Evolutionary conservation across 1,140 invertebrate species (phyloP).

Genomic region (Aleiodes sp.): DNA sequence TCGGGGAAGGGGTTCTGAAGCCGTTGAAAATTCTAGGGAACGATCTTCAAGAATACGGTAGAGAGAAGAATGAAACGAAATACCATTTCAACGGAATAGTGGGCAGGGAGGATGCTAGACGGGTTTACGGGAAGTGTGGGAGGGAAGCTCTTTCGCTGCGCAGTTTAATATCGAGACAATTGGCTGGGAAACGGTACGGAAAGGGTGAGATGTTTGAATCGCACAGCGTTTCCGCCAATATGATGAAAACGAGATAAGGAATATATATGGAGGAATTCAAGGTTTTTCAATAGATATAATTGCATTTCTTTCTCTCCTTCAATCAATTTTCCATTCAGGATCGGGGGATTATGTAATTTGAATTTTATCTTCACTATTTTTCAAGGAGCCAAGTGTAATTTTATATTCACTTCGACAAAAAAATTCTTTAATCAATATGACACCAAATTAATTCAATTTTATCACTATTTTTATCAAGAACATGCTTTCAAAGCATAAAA

Average conservation of each 20-base stretch:
- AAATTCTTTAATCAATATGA: too few relatives aligned
- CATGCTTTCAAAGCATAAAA: too few relatives aligned
- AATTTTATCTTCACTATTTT: too few relatives aligned
- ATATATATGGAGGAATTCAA: slow-evolving; percentile 9
- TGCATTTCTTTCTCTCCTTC: neutral
- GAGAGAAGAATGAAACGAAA: slow-evolving; percentile 14
- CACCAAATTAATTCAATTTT: too few relatives aligned
- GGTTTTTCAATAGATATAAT: neutral
- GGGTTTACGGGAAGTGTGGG: neutral
- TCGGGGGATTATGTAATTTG: too few relatives aligned
- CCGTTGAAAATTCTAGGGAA: neutral
- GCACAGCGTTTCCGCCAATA: neutral
- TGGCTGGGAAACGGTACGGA: slow-evolving; percentile 26
- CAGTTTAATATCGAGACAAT: slow-evolving; percentile 38
- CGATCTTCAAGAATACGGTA: neutral
- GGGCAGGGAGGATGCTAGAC: neutral
- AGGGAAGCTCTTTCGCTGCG: slow-evolving; percentile 7
- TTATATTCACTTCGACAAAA: too few relatives aligned
- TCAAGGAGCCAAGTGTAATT: too few relatives aligned
- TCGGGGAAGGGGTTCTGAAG: too few relatives aligned
- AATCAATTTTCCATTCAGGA: neutral
- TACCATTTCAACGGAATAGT: neutral
- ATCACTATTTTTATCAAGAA: too few relatives aligned
- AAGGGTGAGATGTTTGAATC: neutral
- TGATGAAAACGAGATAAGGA: slow-evolving; percentile 14